A percentile compares a stretch with the other conserved stretches of the same genome.
These are phyloP conservation scores for Peromyscus aztecus DNA, from an alignment of 2,797 vertebrate species.

Conservation along the genomic window DNA sequence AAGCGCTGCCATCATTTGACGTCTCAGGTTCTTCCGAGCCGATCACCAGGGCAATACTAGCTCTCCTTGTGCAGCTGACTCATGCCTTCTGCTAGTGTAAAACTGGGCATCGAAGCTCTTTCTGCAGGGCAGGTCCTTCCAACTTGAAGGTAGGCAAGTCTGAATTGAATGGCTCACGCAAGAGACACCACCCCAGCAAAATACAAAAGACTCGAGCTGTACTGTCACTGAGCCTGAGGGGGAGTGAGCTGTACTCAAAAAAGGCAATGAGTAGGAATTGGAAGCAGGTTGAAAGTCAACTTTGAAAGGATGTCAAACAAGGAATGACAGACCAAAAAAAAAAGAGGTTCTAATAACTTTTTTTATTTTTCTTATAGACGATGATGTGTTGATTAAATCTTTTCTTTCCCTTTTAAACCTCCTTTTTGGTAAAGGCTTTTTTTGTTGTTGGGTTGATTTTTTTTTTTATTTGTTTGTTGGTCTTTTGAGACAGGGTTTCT, in stretches of 20 bases:
- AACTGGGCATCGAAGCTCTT: conserved; percentile 35
- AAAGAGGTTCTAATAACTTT: conserved; percentile 11
- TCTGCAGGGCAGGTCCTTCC: conserved; percentile 25
- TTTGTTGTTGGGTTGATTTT: not conserved
- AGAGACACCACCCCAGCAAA: conserved; percentile 37
- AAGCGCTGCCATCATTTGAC: not conserved
- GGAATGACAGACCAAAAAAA: not conserved
- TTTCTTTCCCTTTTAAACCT: not conserved
- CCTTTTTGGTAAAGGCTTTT: not conserved
- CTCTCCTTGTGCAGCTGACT: not conserved
- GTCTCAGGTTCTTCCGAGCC: not conserved
- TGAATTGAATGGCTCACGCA: conserved; percentile 13
- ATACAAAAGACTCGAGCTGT: not conserved
- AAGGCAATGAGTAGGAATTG: conserved; percentile 23
- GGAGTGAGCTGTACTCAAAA: conserved; percentile 7
- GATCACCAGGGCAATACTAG: not conserved
- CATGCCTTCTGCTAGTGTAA: not conserved
- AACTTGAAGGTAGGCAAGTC: not conserved
- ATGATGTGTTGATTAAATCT: conserved; percentile 5
- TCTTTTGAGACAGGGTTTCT: not conserved
- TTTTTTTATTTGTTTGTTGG: not conserved
- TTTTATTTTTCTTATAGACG: conserved; percentile 35
- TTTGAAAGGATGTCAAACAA: conserved; percentile 61
- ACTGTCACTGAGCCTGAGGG: not conserved
- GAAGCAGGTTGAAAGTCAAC: not conserved